phyloP scores from a whole-genome alignment of 2,797 vertebrate species.

The Buceros bicornis region DNA sequence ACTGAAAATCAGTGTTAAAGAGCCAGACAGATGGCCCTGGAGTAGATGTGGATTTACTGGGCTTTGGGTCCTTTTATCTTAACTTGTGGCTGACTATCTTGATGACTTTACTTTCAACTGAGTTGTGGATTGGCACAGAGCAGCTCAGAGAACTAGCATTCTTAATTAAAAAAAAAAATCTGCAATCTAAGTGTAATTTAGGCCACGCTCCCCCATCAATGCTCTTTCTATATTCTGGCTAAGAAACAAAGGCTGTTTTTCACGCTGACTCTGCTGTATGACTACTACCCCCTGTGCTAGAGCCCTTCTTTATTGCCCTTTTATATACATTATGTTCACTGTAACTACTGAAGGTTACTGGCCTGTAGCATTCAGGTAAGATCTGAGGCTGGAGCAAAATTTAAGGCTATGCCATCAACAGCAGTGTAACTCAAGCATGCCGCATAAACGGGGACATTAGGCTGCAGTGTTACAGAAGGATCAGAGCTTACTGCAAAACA shows the following conservation, averaged over 20 bases:
- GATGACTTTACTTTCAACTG: not conserved
- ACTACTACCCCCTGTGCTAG: not conserved
- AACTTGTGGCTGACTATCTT: not conserved
- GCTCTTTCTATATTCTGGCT: not conserved
- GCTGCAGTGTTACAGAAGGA: not conserved
- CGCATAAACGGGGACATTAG: not conserved
- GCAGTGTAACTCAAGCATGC: not conserved
- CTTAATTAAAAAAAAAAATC: not conserved
- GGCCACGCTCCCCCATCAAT: not conserved
- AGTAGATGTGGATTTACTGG: not conserved
- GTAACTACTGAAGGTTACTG: not conserved
- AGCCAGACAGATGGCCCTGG: not conserved
- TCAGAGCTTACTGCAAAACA: constrained; percentile 8
- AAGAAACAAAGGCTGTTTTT: not conserved
- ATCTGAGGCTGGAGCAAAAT: not conserved
- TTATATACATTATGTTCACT: not conserved
- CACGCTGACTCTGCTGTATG: not conserved
- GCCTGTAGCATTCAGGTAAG: not conserved
- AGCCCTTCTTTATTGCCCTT: not conserved
- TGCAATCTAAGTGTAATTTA: not conserved
- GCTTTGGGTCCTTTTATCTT: not conserved
- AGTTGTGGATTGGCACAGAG: not conserved
- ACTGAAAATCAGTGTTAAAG: not conserved
- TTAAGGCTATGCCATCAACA: not conserved
- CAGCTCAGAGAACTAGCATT: not conserved